Evolutionary conservation across 2,113 vertebrate species (phyloP), one percentile per base, ranked within the genome.

Genomic region (Chaenogobius annularis): DNA sequence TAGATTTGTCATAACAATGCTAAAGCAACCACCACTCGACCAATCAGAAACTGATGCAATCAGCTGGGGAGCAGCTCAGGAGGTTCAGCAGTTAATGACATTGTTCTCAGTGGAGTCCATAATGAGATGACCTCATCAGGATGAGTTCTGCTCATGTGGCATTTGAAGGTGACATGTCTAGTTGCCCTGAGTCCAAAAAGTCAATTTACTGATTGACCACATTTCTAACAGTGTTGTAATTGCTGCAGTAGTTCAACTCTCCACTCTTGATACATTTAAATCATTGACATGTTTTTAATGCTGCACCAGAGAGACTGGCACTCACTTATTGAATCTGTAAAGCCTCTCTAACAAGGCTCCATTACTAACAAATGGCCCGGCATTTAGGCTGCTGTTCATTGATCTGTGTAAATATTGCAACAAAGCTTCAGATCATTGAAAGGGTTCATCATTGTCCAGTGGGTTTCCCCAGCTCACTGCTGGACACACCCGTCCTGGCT

Each of bases 1-100:
- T 63, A 43, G 61, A 63, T 63, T 63, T 63, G 61, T 63, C 35
- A n/a, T 40, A 63, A 62, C 59, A 62, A 37, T 37, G 1, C 26
- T 35, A 40, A 37, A 63, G 31, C 15, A 37, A 62, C 31, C 15
- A 19, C 61, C 35, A 43, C 61, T 35, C 17, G 19, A 63, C 31
- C 61, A 63, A 40, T 10, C 31, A 62, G 59, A 26, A 37, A 62
- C 35, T 40, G 59, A 62, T 58, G 22, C 17, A 40, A 35, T 62
- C 35, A 35, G 5, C 31, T 19, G 17, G 17, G 58, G 31, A 62
- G 58, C 22, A 17, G 61, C 61, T 43, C 19, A 40, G 61, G 35
- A n/a, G 17, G 13, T 4, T 31, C 17, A 40, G 0, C 35, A 35
- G 35, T n/a, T 63, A 63, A 43, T n/a, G 61, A 63, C 17, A 35